Percentiles rank a stretch among this genome's conserved stretches.
These are phyloP conservation scores for Alethe castanea DNA, from an alignment of 2,113 vertebrate genomes.

Conservation along the genomic window DNA sequence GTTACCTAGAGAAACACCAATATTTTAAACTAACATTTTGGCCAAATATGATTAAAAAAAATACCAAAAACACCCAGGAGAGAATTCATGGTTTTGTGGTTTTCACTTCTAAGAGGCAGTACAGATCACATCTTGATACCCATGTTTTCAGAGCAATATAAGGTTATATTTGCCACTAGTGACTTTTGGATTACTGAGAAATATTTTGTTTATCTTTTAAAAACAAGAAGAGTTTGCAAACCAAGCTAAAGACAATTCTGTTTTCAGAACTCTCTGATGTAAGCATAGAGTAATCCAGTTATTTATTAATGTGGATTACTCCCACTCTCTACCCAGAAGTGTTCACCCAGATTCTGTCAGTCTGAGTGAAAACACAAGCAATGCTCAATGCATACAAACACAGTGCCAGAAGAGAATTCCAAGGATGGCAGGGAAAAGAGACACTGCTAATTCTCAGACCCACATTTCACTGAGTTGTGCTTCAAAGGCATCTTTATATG, in stretches of 20 bases:
- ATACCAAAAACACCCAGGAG: not conserved
- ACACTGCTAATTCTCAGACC: not conserved
- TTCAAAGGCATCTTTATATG: not conserved
- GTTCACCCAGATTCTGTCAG: constrained; percentile 22
- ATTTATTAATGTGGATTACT: constrained; percentile 59
- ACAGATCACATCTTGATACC: not conserved
- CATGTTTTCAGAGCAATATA: not conserved
- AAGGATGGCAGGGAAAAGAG: not conserved
- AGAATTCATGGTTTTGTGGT: too few relatives aligned
- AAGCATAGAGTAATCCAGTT: constrained; percentile 11
- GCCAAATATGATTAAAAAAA: not conserved
- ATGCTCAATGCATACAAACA: not conserved
- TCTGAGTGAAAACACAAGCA: constrained; percentile 36
- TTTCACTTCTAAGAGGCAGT: not conserved
- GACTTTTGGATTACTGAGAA: not conserved
- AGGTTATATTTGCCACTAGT: not conserved
- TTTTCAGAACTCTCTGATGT: constrained; percentile 21
- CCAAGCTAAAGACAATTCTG: not conserved
- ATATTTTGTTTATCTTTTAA: not conserved
- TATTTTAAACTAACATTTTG: not conserved
- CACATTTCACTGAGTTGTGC: not conserved
- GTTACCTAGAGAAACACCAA: not conserved
- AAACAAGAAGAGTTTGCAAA: not conserved
- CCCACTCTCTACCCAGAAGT: constrained; percentile 46
- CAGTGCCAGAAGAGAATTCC: not conserved